phyloP scores from a whole-genome alignment of 2,113 vertebrate genomes.

The Pimephales promelas region DNA sequence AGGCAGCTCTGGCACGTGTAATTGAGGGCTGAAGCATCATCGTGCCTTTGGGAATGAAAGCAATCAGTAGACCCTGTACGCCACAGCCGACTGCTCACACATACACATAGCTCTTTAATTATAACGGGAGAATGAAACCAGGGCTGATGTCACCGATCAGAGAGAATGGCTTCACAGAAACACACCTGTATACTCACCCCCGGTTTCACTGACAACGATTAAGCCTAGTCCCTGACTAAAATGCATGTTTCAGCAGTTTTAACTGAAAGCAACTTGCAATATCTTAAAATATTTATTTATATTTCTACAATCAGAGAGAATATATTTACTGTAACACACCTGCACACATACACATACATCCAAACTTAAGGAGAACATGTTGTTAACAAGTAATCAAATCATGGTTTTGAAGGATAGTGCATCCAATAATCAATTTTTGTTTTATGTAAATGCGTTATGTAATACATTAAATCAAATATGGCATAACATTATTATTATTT shows the following conservation, averaged over 20 bases:
- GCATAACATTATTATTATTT: no score
- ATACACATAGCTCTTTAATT: conserved; percentile 33
- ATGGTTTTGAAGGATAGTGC: background rate
- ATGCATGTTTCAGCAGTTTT: no score
- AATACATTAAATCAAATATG: no score
- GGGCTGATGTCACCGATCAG: background rate
- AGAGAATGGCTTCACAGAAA: background rate
- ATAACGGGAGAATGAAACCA: conserved; percentile 20
- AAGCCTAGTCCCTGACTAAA: no score
- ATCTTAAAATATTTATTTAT: background rate
- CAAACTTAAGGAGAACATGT: no score
- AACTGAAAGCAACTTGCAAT: no score
- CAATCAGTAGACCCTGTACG: conserved; percentile 34
- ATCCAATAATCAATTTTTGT: background rate
- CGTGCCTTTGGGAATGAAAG: conserved; percentile 44
- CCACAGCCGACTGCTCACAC: conserved; percentile 35
- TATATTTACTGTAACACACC: no score
- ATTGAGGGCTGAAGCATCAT: conserved; percentile 33
- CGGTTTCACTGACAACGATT: no score
- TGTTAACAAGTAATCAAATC: background rate
- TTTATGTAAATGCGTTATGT: background rate
- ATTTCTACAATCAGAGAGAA: no score
- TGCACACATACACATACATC: no score
- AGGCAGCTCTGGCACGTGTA: conserved; percentile 40
- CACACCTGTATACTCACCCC: background rate